phyloP scores from a whole-genome alignment of 1,140 invertebrate species.

The Littorina saxatilis region DNA sequence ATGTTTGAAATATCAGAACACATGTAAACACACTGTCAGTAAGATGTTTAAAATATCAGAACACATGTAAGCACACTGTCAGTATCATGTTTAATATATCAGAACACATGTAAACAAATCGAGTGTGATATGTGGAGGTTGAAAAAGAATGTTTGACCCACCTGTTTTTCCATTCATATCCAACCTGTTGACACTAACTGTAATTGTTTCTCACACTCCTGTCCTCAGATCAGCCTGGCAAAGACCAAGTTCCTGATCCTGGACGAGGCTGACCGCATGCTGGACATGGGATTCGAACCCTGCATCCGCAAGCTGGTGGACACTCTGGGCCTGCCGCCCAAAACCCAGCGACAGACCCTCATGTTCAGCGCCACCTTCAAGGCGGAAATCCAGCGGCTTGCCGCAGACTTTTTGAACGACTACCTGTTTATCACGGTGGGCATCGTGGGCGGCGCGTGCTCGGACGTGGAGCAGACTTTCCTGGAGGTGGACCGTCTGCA shows the following conservation, averaged over 20 bases:
- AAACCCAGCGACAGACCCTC: conserved; percentile 84
- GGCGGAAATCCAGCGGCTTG: conserved; percentile 86
- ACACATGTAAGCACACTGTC: too few relatives aligned
- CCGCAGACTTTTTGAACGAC: conserved; percentile 83
- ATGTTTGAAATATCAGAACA: too few relatives aligned
- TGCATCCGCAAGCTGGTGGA: conserved; percentile 86
- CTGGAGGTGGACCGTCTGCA: conserved; percentile 82
- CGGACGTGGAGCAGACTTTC: conserved; percentile 91
- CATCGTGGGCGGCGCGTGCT: conserved; percentile 91
- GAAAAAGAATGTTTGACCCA: too few relatives aligned
- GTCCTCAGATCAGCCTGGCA: conserved; percentile 78
- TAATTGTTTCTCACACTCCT: too few relatives aligned
- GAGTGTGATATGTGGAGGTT: too few relatives aligned
- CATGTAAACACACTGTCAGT: too few relatives aligned
- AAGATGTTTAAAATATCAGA: too few relatives aligned
- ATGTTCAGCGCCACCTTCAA: conserved; percentile 97
- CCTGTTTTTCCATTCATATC: too few relatives aligned
- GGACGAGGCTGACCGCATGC: conserved; percentile 98
- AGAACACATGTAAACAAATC: too few relatives aligned
- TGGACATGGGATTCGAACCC: conserved; percentile 89
- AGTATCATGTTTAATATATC: too few relatives aligned
- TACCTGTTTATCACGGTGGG: conserved; percentile 92
- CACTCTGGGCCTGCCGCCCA: conserved; percentile 84
- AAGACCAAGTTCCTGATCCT: conserved; percentile 89
- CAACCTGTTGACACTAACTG: too few relatives aligned